A percentile compares a stretch with the other conserved stretches of the same genome.
phyloP scores from a whole-genome alignment of 2,888 invertebrate species.

The Platycnemis pennipes region DNA sequence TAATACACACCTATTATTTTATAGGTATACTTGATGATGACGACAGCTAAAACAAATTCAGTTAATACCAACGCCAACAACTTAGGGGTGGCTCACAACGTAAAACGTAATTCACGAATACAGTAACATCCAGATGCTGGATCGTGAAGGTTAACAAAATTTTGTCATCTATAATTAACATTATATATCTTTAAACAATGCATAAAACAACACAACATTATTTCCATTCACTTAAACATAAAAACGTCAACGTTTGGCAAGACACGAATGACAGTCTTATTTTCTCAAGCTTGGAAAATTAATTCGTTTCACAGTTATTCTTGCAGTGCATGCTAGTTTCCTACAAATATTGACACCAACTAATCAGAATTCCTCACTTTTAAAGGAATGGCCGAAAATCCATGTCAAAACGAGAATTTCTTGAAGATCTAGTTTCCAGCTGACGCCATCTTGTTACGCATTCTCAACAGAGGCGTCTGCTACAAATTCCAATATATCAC shows the following conservation, averaged over 20 bases:
- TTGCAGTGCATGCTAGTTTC: neutral
- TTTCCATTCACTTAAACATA: neutral
- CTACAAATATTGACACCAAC: neutral
- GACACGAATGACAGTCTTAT: neutral
- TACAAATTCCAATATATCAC: neutral
- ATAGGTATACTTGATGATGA: neutral
- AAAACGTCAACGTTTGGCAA: neutral
- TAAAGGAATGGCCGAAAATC: neutral
- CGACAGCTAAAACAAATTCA: neutral
- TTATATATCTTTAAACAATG: neutral
- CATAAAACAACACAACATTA: neutral
- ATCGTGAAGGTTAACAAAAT: neutral
- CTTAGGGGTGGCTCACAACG: neutral
- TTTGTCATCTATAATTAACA: neutral
- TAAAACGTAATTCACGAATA: neutral
- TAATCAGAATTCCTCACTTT: neutral
- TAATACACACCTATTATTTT: neutral
- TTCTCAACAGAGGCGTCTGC: conserved; percentile 11
- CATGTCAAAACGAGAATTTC: neutral
- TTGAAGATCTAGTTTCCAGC: conserved; percentile 12
- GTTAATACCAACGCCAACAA: neutral
- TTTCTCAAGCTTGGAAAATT: neutral
- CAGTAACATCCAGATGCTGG: neutral
- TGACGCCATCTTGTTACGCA: conserved; percentile 65
- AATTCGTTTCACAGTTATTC: neutral